phyloP scores from a whole-genome alignment of 23 tunicate genomes.

The Diplosoma virens region DNA sequence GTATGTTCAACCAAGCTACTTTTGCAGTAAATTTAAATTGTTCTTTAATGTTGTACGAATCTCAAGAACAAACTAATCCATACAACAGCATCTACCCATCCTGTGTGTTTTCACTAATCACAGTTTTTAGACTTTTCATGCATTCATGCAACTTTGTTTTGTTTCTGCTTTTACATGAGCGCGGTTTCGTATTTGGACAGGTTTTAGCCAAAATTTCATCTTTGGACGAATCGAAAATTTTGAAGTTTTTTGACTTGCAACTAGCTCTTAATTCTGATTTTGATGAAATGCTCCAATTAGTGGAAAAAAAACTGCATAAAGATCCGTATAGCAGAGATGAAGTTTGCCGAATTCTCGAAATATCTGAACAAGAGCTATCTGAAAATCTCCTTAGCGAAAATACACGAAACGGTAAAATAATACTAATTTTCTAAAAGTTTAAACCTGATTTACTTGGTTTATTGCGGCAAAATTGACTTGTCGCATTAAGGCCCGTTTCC shows the following conservation, averaged over 20 bases:
- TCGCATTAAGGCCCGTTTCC: not conserved
- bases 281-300: constrained; percentile 54
- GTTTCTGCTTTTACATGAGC: too few species aligned
- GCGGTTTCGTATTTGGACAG: too few species aligned
- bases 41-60: too few species aligned
- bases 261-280: constrained; percentile 22
- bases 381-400: constrained; percentile 59
- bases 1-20: too few species aligned
- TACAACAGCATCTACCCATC: too few species aligned
- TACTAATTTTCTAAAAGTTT: not conserved
- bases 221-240: constrained; percentile 30
- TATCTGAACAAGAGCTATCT: constrained; percentile 49
- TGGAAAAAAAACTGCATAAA: constrained; percentile 45
- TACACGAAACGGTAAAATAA: constrained; percentile 67
- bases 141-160: too few species aligned
- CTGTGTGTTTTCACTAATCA: too few species aligned
- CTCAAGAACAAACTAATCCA: too few species aligned
- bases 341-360: constrained; percentile 52
- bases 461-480: not conserved
- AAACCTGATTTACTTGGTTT: not conserved
- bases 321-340: constrained; percentile 49
- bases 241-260: constrained; percentile 66
- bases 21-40: too few species aligned
- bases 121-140: too few species aligned
- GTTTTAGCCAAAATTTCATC: constrained; percentile 55